These are phyloP conservation scores for Ranitomeya variabilis DNA, from an alignment of 2,113 vertebrate genomes.

Conservation along the genomic window DNA sequence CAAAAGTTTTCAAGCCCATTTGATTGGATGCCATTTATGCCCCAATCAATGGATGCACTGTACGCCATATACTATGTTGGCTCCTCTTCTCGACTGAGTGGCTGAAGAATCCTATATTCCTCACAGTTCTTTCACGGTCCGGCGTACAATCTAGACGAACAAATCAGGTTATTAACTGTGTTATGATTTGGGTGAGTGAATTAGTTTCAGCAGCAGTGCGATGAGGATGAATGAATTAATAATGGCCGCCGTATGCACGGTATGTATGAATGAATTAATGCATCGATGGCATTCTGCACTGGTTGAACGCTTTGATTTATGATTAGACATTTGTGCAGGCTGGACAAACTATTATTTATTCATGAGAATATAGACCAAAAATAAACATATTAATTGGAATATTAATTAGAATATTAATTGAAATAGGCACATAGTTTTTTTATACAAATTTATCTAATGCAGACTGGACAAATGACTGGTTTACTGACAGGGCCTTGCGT, in stretches of 20 bases:
- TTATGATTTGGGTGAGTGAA: slow-evolving; percentile 21
- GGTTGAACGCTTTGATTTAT: slow-evolving; percentile 41
- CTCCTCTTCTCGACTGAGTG: background rate
- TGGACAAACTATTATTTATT: slow-evolving; percentile 34
- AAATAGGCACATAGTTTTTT: slow-evolving; percentile 7
- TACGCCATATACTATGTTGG: background rate
- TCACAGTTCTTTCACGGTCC: background rate
- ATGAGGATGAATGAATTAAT: slow-evolving; percentile 33
- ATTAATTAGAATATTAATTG: slow-evolving; percentile 25
- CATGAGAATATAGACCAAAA: slow-evolving; percentile 14
- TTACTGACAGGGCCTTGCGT: slow-evolving; percentile 8
- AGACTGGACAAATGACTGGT: background rate
- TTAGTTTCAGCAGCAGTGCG: slow-evolving; percentile 12
- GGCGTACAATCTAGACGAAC: background rate
- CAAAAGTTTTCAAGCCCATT: background rate
- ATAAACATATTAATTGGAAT: slow-evolving; percentile 31
- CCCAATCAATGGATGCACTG: background rate
- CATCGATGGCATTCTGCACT: background rate
- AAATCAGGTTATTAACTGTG: slow-evolving; percentile 27
- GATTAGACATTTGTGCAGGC: slow-evolving; percentile 12
- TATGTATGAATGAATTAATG: slow-evolving; percentile 5
- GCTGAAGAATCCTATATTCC: background rate
- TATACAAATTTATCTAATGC: slow-evolving; percentile 11
- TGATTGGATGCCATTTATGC: background rate
- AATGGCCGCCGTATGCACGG: background rate